These are phyloP conservation scores for Aldabrachelys gigantea DNA, from an alignment of 2,113 vertebrate species.

Conservation along the genomic window DNA sequence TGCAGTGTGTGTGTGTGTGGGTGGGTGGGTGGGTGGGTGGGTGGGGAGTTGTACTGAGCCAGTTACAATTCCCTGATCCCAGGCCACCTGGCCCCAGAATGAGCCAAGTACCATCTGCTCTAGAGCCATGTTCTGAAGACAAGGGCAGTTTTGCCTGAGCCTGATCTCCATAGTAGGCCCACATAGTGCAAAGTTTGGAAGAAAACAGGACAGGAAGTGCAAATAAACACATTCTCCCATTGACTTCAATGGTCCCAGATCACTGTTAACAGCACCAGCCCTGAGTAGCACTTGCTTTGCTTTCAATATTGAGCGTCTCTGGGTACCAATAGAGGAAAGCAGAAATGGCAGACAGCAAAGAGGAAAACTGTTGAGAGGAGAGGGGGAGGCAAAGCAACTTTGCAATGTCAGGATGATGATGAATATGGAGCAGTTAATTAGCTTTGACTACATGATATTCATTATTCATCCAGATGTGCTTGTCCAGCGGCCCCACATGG, in stretches of 20 bases:
- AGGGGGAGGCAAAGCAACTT: not conserved
- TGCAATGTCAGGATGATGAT: conserved; percentile 50
- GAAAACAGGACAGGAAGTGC: not conserved
- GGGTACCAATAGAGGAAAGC: not conserved
- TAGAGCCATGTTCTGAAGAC: accelerated
- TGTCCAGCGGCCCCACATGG: conserved; percentile 33
- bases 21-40: not conserved
- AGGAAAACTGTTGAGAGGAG: conserved; percentile 38
- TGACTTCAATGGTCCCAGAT: not conserved
- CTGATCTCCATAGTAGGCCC: not conserved
- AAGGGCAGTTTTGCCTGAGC: not conserved
- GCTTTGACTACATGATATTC: conserved; percentile 12
- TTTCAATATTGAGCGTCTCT: not conserved
- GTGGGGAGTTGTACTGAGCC: not conserved
- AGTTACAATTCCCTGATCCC: not conserved
- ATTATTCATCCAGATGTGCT: conserved; percentile 12
- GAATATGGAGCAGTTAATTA: conserved; percentile 57
- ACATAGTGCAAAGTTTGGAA: not conserved
- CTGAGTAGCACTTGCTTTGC: not conserved
- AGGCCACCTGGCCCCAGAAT: not conserved
- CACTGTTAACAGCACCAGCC: not conserved
- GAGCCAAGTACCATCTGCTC: not conserved
- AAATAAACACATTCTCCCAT: not conserved
- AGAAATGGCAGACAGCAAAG: not conserved
- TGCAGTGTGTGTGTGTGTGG: not conserved